Evolutionary conservation across 23 tunicate species (phyloP), one percentile per base, ranked within the genome.

Genomic region (Aplidium turbinatum): DNA sequence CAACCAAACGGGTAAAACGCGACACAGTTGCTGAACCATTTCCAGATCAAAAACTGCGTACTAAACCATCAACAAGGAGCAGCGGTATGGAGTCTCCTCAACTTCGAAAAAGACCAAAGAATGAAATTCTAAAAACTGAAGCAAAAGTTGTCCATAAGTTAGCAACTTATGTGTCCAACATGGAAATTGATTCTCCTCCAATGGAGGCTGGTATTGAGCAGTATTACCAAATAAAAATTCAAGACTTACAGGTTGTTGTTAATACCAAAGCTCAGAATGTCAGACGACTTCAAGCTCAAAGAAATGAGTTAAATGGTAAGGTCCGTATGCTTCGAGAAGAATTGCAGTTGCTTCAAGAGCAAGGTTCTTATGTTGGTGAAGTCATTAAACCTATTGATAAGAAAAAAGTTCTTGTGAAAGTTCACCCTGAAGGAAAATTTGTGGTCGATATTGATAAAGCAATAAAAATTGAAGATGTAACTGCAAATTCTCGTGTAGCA

Each of bases 361-460:
- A 92, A 61, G 98, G 98, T 3, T 84, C 92, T 0, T 92, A 85
- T 69, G 98, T 92, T 16, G 98, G 98, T 0, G 98, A 92, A 58
- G 98, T 92, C 22, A 80, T 92, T 23, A 92, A 92, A 66, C 98
- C 98, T 21, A 92, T 92, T 31, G 92, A 85, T 33, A 92, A 92
- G 33, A 92, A 92, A 47, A 92, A 92, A 51, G 98, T 92, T 56
- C 70, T 92, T 22, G 98, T 92, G 4, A 92, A 92, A 58, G 87
- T 92, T 35, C 98, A 92, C 57, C 98, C 98, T 1, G 98, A 92
- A 51, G 98, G 98, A 74, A 92, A 92, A 75, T 92, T 85, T 68
- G 98, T 92, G 0, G 98, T 92, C 0, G 98, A 92, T 50, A 92
- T 92, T 55, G 98, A 92, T 58, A 84, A 85, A 74, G 54, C 53